Evolutionary conservation across 2,113 vertebrate species (phyloP).

Genomic region (Bubo blakistoni): DNA sequence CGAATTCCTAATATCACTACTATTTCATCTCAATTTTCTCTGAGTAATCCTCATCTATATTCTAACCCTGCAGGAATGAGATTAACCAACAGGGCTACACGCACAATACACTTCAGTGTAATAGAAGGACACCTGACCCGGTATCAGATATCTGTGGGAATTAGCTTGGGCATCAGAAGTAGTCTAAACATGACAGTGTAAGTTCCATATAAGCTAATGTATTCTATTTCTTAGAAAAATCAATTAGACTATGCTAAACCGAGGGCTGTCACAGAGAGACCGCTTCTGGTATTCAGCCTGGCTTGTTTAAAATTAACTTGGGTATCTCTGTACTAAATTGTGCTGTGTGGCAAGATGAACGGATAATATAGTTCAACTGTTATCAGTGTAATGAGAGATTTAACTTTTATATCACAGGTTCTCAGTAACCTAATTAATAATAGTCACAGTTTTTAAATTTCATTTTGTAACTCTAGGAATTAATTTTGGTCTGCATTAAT

Average conservation of each 20-base stretch:
- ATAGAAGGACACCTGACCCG: not conserved
- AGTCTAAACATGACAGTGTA: constrained; percentile 12
- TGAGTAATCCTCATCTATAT: not conserved
- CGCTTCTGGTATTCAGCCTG: not conserved
- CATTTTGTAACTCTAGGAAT: constrained; percentile 28
- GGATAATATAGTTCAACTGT: not conserved
- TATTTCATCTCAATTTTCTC: not conserved
- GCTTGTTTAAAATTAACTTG: constrained; percentile 26
- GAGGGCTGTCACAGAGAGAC: not conserved
- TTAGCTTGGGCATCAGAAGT: constrained; percentile 2
- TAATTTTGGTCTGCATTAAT: not conserved
- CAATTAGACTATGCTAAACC: not conserved
- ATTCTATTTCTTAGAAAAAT: constrained; percentile 29
- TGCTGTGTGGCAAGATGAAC: constrained; percentile 13
- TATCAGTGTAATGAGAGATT: constrained; percentile 26
- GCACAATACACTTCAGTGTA: not conserved
- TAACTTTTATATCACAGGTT: constrained; percentile 3
- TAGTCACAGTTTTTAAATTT: not conserved
- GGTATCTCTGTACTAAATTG: constrained; percentile 21
- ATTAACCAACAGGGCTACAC: not conserved
- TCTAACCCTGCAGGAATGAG: not conserved
- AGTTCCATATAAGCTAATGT: constrained; percentile 3
- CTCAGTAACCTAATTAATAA: constrained; percentile 37
- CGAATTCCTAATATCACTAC: not conserved
- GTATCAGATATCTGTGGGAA: not conserved